phyloP scores from a whole-genome alignment of 1,140 invertebrate species.

The Tetragonula clypearis region DNA sequence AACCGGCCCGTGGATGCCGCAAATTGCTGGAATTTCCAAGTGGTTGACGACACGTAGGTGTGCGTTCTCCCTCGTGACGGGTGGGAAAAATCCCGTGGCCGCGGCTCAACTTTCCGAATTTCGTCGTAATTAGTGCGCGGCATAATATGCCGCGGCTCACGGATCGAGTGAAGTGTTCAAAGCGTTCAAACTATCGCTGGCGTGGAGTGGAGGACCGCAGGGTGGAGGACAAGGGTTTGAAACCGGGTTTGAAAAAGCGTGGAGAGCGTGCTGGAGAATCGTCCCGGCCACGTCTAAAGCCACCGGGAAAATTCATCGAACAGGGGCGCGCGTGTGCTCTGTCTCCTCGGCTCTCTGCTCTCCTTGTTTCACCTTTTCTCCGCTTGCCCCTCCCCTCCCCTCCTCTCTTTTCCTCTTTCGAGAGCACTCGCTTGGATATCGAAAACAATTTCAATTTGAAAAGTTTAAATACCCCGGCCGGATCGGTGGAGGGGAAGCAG shows the following conservation, averaged over 20 bases:
- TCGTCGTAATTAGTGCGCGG: constrained; percentile 37
- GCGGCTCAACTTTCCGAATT: constrained; percentile 27
- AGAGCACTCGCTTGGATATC: constrained; percentile 72
- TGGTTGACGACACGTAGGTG: constrained; percentile 7
- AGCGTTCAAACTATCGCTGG: constrained; percentile 13
- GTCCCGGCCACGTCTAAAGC: background rate
- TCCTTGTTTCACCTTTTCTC: background rate
- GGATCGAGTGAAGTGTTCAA: constrained; percentile 32
- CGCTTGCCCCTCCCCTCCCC: too few relatives aligned
- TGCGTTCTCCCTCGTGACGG: too few relatives aligned
- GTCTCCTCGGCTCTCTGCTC: background rate
- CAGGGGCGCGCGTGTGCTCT: background rate
- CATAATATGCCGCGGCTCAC: constrained; percentile 26
- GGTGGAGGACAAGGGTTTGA: too few relatives aligned
- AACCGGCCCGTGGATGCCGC: background rate
- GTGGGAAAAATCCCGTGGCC: constrained; percentile 10
- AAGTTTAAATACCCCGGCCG: constrained; percentile 72
- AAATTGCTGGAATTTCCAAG: constrained; percentile 40
- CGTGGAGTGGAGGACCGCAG: background rate
- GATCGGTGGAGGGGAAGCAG: background rate
- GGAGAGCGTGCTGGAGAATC: constrained; percentile 27
- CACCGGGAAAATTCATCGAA: constrained; percentile 43
- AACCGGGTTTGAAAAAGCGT: constrained; percentile 22
- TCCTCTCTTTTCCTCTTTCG: constrained; percentile 42
- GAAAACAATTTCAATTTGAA: constrained; percentile 79